These are phyloP conservation scores for Lycophotia porphyrea DNA, from an alignment of 2,888 invertebrate species.

Conservation along the genomic window DNA sequence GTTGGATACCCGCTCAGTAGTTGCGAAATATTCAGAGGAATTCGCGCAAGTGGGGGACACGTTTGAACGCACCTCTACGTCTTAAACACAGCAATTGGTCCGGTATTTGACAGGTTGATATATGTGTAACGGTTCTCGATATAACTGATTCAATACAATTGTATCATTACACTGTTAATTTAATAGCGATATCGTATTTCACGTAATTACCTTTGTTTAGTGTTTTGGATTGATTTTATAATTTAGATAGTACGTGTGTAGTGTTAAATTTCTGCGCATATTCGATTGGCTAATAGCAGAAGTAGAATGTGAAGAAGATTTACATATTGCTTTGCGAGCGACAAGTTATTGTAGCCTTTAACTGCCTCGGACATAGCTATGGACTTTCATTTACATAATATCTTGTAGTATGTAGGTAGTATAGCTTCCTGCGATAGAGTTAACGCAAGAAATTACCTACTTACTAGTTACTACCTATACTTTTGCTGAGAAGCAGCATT, in stretches of 20 bases:
- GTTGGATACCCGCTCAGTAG: conserved; percentile 68
- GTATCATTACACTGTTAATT: conserved; percentile 69
- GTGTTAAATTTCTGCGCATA: conserved; percentile 21
- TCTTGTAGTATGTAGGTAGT: background rate
- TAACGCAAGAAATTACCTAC: background rate
- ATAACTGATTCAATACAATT: conserved; percentile 74
- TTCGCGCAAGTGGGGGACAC: conserved; percentile 83
- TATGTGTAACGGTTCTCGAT: conserved; percentile 73
- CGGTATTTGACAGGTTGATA: conserved; percentile 86
- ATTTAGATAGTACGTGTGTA: conserved; percentile 28
- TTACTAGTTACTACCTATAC: background rate
- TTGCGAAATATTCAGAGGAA: conserved; percentile 83
- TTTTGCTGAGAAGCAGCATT: background rate
- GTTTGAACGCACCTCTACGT: conserved; percentile 79
- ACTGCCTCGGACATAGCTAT: conserved; percentile 25
- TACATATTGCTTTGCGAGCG: conserved; percentile 42
- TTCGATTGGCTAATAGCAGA: conserved; percentile 36
- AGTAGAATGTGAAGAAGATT: conserved; percentile 49
- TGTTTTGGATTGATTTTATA: conserved; percentile 62
- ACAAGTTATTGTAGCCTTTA: conserved; percentile 49
- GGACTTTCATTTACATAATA: conserved; percentile 35
- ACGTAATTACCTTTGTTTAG: conserved; percentile 69
- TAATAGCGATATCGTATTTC: conserved; percentile 69
- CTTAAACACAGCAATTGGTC: conserved; percentile 86
- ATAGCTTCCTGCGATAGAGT: conserved; percentile 11